Evolutionary conservation across 2,113 vertebrate species (phyloP), one percentile per base, ranked within the genome.

Genomic region (Poeciliopsis prolifica): DNA sequence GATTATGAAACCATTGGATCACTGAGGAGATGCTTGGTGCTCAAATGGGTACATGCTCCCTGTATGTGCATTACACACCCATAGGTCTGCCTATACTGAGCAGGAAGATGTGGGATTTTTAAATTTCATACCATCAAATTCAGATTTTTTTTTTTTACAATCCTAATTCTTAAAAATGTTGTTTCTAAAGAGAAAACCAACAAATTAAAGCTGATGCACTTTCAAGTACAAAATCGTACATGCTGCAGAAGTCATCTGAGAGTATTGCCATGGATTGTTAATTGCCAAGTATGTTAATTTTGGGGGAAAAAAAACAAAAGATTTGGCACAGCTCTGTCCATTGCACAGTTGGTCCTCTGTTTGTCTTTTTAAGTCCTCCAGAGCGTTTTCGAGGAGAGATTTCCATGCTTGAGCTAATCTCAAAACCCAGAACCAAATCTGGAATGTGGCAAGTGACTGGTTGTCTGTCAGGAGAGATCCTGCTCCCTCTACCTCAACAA

Each of bases 401-500:
- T 87, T 84, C 84, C 80, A 89, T 84, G 89, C 90, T 89, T 86
- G 84, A 89, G 79, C 88, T 91, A 89, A 92, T 91, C 89, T 91
- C 87, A 89, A 75, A 81, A 77, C 83, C 87, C 90, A 89, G 85
- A 90, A 90, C 88, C 87, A 83, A 89, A 90, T 86, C 75, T 89
- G 66, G 66, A 72, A 78, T 58, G 88, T 82, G 84, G 85, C 72
- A 70, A 86, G 87, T 78, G 65, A 80, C 87, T 81, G 85, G 79
- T 83, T 90, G 88, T 86, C 78, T 85, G 85, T 90, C 86, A 83
- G 89, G 86, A 85, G 87, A 90, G 78, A 75, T 73, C 79, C 86
- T 86, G 77, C 87, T 88, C 78, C 83, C 77, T 84, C 84, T 78
- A 87, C 88, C 89, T 89, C 89, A 84, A 89, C 89, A 88, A 87